Base-by-base conservation (phyloP, 2,888 invertebrate genomes). In the Hyppa rectilinea region DNA sequence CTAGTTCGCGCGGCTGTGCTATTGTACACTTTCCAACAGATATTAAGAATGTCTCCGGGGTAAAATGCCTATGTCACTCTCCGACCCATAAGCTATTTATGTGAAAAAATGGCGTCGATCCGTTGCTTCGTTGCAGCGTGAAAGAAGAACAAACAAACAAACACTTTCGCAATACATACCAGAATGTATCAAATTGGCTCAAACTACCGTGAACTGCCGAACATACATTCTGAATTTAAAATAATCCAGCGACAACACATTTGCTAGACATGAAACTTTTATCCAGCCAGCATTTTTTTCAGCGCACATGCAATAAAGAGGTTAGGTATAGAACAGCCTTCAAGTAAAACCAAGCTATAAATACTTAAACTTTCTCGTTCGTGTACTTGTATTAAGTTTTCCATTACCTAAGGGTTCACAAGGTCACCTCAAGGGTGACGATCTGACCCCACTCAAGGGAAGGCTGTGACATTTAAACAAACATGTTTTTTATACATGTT, bases 391-490 rank as follows among this genome's bases (percentile, higher is more conserved):
- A 78, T 36, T 68, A 61, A 53, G 59, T 71, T 79, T 59, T 69
- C 69, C 61, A 66, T 64, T 67, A 63, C 65, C 52, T 63, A 70
- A 52, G 62, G 70, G 65, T 66, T 40, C 52, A 12, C 36, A 49
- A 78, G 80, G 78, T 80, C 59, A 23, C 45, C 17, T 55, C 73
- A 73, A 81, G 77, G 81, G 71, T 73, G 64, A 47, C 36, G 17
- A 9, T 31, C 63, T 73, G 80, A 80, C 81, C 77, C 45, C 20
- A 12, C 40, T 31, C 82, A 83, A 84, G 85, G 83, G 68, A 83
- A 87, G 85, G 84, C 68, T 82, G 60, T 79, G 83, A 64, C 82
- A 85, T 85, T 83, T 78, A 38, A 74, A 71, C 38, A 58, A 79
- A 69, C 53, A 70, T 34, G 20, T 47, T 36, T 56, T 61, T 14